Percentiles rank a stretch among this genome's conserved stretches.
Conservation (phyloP, 2,888 invertebrate genomes). For the Merodon equestris region DNA sequence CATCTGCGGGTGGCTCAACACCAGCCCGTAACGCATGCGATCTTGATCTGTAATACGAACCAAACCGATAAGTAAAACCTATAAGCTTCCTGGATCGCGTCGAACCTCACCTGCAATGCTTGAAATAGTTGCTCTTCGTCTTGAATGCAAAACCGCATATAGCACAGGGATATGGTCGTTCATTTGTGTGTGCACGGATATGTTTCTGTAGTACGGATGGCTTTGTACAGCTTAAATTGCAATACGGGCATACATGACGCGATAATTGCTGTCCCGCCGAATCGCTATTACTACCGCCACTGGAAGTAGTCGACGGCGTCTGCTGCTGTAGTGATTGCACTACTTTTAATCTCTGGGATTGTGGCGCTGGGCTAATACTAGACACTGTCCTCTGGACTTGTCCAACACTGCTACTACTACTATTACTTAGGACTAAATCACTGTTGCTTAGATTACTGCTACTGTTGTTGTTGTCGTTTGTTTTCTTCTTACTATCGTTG, state of each 20-base stretch:
- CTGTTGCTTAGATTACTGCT: slow-evolving; percentile 65
- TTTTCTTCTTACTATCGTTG: slow-evolving; percentile 67
- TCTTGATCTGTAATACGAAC: slow-evolving; percentile 81
- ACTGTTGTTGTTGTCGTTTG: slow-evolving; percentile 65
- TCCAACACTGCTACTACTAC: slow-evolving; percentile 65
- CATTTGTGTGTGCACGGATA: slow-evolving; percentile 95
- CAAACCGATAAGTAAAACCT: neutral
- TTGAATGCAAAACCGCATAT: slow-evolving; percentile 96
- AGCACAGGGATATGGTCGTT: slow-evolving; percentile 93
- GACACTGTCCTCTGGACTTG: slow-evolving; percentile 64
- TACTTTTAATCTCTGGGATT: slow-evolving; percentile 46
- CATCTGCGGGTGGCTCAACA: slow-evolving; percentile 80
- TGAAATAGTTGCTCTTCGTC: slow-evolving; percentile 95
- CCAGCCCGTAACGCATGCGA: slow-evolving; percentile 85
- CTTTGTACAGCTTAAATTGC: slow-evolving; percentile 93
- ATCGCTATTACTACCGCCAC: slow-evolving; percentile 24
- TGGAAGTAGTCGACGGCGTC: neutral
- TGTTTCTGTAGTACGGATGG: slow-evolving; percentile 96
- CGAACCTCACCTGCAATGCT: slow-evolving; percentile 84
- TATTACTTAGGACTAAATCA: slow-evolving; percentile 68
- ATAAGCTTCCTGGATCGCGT: neutral
- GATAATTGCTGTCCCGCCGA: slow-evolving; percentile 51
- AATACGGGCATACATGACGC: slow-evolving; percentile 91
- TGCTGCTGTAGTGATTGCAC: slow-evolving; percentile 61
- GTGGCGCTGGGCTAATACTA: slow-evolving; percentile 74